Evolutionary conservation across 1,140 invertebrate genomes (phyloP), one percentile per base, ranked within the genome.

Genomic region (Camponotus pennsylvanicus): DNA sequence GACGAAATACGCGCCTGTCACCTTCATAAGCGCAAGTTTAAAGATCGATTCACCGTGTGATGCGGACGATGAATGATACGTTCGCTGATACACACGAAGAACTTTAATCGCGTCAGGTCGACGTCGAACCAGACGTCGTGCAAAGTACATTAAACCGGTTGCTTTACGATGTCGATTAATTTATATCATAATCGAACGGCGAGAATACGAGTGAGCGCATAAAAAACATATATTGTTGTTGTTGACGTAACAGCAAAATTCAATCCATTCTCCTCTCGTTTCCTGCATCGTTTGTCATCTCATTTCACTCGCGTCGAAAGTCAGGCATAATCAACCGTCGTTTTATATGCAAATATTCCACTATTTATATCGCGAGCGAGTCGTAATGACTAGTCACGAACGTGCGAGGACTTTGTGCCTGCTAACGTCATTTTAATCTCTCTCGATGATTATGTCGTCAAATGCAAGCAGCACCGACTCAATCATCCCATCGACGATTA

Each of bases 311-410:
- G 42, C 27, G 52, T 78, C 67, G 64, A 86, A 57, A 61, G 69
- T 61, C 55, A 63, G 13, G 42, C 83, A 15, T 55, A 64, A 18
- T 34, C 52, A 89, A 86, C 79, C 71, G 77, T 89, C 61, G 59
- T 71, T 77, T 83, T 78, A 89, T 86, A 89, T 85, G 86, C 76
- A 89, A 89, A 82, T 89, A 27, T 76, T 86, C 77, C 45, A 66
- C 85, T 89, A 89, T 89, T 59, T 71, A 89, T 89, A 82, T 82
- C 76, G 75, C 73, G n/a, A 52, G 37, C 55, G 67, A 83, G 63
- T 75, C 57, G 69, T 40, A 83, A 61, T 45, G 79, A 75, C 37
- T 73, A 73, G 79, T 73, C 79, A 61, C 67, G 67, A 61, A 59
- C 52, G 40, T 45, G 79, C 45, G 69, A 83, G 69, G n/a, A 42